Conservation (phyloP, 2,797 vertebrate species). For the Tinamus major region DNA sequence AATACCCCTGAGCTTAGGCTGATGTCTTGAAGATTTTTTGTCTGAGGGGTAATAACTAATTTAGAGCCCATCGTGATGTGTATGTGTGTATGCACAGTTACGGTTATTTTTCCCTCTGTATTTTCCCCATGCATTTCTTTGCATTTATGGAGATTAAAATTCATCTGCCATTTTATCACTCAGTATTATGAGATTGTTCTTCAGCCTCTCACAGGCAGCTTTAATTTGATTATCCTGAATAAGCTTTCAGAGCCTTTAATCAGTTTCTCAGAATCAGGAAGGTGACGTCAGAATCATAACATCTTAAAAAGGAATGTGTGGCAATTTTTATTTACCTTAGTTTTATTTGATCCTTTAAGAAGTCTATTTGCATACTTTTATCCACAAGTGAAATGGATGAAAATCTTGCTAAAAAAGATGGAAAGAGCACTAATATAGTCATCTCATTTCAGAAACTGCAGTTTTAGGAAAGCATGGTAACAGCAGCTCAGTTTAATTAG, state of each 20-base stretch:
- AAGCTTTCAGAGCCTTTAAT: conserved; percentile 30
- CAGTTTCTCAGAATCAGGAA: conserved; percentile 16
- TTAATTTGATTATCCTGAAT: conserved; percentile 35
- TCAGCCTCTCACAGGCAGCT: conserved; percentile 21
- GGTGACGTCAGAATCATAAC: not conserved
- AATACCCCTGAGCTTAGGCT: not conserved
- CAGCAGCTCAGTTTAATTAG: conserved; percentile 47
- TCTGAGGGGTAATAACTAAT: not conserved
- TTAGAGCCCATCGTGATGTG: not conserved
- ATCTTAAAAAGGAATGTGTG: not conserved
- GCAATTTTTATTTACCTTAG: conserved; percentile 14
- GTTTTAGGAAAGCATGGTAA: conserved; percentile 5
- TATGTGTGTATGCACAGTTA: not conserved
- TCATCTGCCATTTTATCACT: conserved; percentile 17
- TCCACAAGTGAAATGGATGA: not conserved
- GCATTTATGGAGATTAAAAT: conserved; percentile 45
- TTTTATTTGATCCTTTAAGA: conserved; percentile 19
- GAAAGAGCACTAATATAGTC: not conserved
- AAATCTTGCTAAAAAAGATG: not conserved
- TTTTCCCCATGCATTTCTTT: not conserved
- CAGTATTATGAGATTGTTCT: conserved; percentile 34
- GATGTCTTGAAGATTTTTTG: not conserved
- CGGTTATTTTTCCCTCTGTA: conserved; percentile 4
- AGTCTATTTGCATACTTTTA: conserved; percentile 23
- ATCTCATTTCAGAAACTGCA: not conserved